A percentile compares a stretch with the other conserved stretches of the same genome.
Evolutionary conservation across 2,888 invertebrate genomes (phyloP).

Genomic region (Netelia virgata): DNA sequence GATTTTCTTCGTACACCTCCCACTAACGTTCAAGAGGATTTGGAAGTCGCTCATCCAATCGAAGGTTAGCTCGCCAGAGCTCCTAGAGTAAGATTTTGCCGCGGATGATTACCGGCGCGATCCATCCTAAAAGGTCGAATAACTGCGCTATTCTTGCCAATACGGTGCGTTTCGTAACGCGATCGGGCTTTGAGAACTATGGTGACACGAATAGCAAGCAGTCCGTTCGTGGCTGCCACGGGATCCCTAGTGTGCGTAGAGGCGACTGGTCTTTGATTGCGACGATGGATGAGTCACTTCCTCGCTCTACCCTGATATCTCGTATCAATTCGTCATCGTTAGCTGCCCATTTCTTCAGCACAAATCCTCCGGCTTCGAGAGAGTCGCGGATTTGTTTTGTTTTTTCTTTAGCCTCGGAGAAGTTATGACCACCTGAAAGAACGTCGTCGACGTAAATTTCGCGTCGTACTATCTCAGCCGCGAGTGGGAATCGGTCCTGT

Average conservation of each 20-base stretch:
- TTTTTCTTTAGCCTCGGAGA: conserved; percentile 24
- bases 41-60: conserved; percentile 50
- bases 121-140: conserved; percentile 64
- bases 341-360: conserved; percentile 52
- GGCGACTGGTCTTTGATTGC: conserved; percentile 23
- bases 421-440: conserved; percentile 54
- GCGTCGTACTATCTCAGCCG: conserved; percentile 6
- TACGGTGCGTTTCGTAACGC: conserved; percentile 47
- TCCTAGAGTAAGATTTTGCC: conserved; percentile 63
- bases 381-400: conserved; percentile 36
- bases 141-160: conserved; percentile 48
- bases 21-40: conserved; percentile 36
- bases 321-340: conserved; percentile 27
- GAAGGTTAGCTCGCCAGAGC: conserved; percentile 53
- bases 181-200: too few species aligned
- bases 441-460: conserved; percentile 63
- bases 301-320: conserved; percentile 6
- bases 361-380: conserved; percentile 52
- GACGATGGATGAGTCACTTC: background rate
- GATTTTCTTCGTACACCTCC: background rate
- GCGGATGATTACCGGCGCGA: conserved; percentile 53
- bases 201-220: background rate
- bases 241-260: conserved; percentile 54
- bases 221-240: conserved; percentile 54
- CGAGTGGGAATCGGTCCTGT: background rate